A percentile compares a stretch with the other conserved stretches of the same genome.
Conservation (phyloP, 2,888 invertebrate genomes). For the Halocaridina rubra region DNA sequence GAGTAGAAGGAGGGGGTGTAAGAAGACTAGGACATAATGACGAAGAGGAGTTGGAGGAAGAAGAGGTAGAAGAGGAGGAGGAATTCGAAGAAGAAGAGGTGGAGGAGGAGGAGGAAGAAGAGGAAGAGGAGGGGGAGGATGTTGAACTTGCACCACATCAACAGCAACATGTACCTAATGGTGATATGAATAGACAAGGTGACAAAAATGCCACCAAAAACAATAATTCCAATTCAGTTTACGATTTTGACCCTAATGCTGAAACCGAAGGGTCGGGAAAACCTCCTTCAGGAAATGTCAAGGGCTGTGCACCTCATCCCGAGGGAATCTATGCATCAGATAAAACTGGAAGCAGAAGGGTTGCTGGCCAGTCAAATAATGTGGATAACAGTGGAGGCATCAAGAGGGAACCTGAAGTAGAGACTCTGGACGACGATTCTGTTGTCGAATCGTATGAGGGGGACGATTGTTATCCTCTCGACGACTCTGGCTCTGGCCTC, state of each 20-base stretch:
- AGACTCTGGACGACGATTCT: conserved; percentile 34
- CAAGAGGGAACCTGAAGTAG: conserved; percentile 39
- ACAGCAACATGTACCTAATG: neutral
- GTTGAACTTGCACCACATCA: no score
- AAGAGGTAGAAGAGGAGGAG: neutral
- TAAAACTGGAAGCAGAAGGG: no score
- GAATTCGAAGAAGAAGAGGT: neutral
- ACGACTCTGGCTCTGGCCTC: neutral
- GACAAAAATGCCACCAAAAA: conserved; percentile 8
- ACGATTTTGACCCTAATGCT: conserved; percentile 56
- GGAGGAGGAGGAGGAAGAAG: neutral
- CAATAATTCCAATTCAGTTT: conserved; percentile 38
- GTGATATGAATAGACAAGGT: conserved; percentile 37
- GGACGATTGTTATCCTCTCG: neutral
- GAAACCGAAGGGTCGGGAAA: no score
- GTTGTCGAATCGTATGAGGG: conserved; percentile 15
- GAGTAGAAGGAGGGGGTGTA: neutral
- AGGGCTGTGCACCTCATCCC: no score
- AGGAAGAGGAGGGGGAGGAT: neutral
- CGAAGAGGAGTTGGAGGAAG: neutral
- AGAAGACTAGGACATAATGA: neutral
- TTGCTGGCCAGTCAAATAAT: conserved; percentile 1
- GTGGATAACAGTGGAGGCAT: conserved; percentile 16
- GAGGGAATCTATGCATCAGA: no score
- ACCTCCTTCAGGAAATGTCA: no score